phyloP scores from a whole-genome alignment of 2,888 invertebrate genomes.

The Leptinotarsa rubiginosa region DNA sequence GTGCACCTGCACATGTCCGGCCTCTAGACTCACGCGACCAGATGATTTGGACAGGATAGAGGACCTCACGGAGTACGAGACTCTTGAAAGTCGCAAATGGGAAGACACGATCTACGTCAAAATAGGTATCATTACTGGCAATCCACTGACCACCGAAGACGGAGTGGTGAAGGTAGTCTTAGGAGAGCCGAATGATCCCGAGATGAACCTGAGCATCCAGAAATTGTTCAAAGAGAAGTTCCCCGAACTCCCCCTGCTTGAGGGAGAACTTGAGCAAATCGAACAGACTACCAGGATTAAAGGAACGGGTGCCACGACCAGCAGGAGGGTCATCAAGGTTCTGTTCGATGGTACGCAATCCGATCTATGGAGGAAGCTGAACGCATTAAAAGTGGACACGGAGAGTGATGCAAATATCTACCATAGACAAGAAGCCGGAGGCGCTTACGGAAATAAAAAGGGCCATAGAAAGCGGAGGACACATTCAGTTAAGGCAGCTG shows the following conservation, averaged over 20 bases:
- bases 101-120: neutral
- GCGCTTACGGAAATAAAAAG: too few species aligned
- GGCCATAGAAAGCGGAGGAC: too few species aligned
- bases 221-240: too few species aligned
- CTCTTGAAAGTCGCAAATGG: neutral
- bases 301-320: neutral
- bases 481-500: too few species aligned
- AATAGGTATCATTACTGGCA: neutral
- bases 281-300: neutral
- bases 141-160: neutral
- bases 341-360: neutral
- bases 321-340: neutral
- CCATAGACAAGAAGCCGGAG: too few species aligned
- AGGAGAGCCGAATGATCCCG: neutral
- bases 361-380: conserved; percentile 9
- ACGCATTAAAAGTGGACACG: conserved; percentile 5
- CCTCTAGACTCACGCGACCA: neutral
- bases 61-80: neutral
- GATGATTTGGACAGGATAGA: neutral
- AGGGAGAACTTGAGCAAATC: neutral
- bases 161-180: neutral
- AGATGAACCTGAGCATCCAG: neutral
- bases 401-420: neutral
- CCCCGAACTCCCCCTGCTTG: too few species aligned
- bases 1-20: neutral